These are phyloP conservation scores for Diarsia dahlii DNA, from an alignment of 2,888 invertebrate species.

Conservation along the genomic window DNA sequence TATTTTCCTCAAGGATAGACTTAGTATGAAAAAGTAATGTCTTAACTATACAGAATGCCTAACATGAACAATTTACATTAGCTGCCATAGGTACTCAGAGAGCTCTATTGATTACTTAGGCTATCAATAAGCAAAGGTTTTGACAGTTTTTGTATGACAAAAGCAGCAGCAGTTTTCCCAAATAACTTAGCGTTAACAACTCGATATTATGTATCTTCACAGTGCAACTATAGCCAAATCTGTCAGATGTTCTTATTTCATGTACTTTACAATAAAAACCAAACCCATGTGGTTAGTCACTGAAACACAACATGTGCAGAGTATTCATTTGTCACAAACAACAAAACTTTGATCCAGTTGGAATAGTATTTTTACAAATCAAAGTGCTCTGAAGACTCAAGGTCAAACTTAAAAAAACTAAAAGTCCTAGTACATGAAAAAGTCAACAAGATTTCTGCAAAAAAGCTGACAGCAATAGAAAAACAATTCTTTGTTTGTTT, in stretches of 20 bases:
- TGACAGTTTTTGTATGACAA: too few relatives aligned
- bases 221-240: background rate
- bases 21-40: background rate
- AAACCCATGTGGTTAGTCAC: background rate
- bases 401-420: slow-evolving; percentile 1
- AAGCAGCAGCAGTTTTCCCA: background rate
- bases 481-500: slow-evolving; percentile 61
- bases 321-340: background rate
- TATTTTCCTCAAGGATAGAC: slow-evolving; percentile 21
- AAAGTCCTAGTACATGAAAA: slow-evolving; percentile 9
- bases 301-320: slow-evolving; percentile 6
- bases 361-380: slow-evolving; percentile 1
- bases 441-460: slow-evolving; percentile 6
- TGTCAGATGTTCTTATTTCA: background rate
- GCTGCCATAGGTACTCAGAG: too few relatives aligned
- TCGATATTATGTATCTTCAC: background rate
- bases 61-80: slow-evolving; percentile 28
- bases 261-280: background rate
- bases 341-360: background rate
- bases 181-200: background rate
- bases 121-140: too few relatives aligned
- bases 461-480: slow-evolving; percentile 22
- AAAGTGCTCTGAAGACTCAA: background rate
- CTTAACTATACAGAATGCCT: background rate
- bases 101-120: too few relatives aligned